phyloP scores from a whole-genome alignment of 2,888 invertebrate species.

The Sinhomidia bicolor region DNA sequence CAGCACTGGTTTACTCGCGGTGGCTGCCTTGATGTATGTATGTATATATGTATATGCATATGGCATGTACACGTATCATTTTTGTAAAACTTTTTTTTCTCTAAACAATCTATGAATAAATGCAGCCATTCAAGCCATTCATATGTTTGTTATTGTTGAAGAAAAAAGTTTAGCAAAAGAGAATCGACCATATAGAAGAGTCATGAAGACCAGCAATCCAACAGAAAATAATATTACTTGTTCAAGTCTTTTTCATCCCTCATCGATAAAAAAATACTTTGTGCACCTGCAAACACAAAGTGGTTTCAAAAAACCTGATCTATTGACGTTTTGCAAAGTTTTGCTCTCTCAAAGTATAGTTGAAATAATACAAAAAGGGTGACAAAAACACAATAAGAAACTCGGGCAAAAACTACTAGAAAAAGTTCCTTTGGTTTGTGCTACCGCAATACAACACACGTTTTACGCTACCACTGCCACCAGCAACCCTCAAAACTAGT shows the following conservation, averaged over 20 bases:
- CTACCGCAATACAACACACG: too few relatives aligned
- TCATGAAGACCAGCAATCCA: constrained; percentile 12
- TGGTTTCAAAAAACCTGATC: not conserved
- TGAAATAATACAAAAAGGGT: not conserved
- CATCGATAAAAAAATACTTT: constrained; percentile 1
- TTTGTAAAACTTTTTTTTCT: not conserved
- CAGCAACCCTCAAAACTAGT: not conserved
- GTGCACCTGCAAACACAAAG: constrained; percentile 44
- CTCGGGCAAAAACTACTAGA: too few relatives aligned
- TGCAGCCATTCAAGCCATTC: constrained; percentile 24
- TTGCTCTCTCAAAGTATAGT: not conserved
- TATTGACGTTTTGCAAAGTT: not conserved
- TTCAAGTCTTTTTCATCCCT: not conserved
- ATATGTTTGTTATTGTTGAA: constrained; percentile 24
- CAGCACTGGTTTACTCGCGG: not conserved
- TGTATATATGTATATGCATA: not conserved
- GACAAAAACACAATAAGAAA: not conserved
- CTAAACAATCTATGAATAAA: constrained; percentile 28
- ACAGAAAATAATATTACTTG: constrained; percentile 6
- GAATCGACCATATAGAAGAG: not conserved
- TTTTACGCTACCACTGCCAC: not conserved
- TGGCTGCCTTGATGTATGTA: too few relatives aligned
- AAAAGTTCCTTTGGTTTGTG: too few relatives aligned
- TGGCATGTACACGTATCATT: not conserved
- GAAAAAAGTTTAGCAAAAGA: not conserved